Percentiles rank a stretch among this genome's conserved stretches.
These are phyloP conservation scores for Lordiphosa mommai DNA, from an alignment of 1,140 invertebrate genomes.

Conservation along the genomic window DNA sequence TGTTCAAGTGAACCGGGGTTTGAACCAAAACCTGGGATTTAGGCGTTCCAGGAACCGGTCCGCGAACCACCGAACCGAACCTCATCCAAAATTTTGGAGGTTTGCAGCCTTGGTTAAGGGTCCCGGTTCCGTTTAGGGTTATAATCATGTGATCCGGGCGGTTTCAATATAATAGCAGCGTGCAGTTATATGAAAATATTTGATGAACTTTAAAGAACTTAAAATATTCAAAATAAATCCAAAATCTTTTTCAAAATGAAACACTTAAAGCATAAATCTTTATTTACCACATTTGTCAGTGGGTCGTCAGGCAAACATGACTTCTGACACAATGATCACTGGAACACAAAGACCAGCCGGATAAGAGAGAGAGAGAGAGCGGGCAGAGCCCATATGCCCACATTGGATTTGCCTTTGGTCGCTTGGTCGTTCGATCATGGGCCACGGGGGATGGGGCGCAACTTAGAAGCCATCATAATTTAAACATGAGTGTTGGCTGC, in stretches of 20 bases:
- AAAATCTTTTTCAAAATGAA: background rate
- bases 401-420: conserved; percentile 16
- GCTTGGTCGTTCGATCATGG: background rate
- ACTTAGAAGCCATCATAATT: conserved; percentile 77
- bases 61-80: no score
- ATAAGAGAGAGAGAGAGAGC: background rate
- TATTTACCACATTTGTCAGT: conserved; percentile 38
- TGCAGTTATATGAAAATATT: no score
- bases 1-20: no score
- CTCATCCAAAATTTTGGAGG: no score
- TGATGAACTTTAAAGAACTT: no score
- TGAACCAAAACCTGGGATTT: no score
- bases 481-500: conserved; percentile 75
- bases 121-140: no score
- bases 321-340: conserved; percentile 35
- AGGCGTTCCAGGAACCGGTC: no score
- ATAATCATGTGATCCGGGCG: no score
- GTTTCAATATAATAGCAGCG: no score
- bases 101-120: no score
- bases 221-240: background rate
- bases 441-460: conserved; percentile 35
- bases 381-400: conserved; percentile 34
- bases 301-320: conserved; percentile 37
- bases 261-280: conserved; percentile 15
- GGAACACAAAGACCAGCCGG: background rate